Evolutionary conservation across 2,888 invertebrate species (phyloP), one percentile per base, ranked within the genome.

Genomic region (Rhyacophila evoluta): DNA sequence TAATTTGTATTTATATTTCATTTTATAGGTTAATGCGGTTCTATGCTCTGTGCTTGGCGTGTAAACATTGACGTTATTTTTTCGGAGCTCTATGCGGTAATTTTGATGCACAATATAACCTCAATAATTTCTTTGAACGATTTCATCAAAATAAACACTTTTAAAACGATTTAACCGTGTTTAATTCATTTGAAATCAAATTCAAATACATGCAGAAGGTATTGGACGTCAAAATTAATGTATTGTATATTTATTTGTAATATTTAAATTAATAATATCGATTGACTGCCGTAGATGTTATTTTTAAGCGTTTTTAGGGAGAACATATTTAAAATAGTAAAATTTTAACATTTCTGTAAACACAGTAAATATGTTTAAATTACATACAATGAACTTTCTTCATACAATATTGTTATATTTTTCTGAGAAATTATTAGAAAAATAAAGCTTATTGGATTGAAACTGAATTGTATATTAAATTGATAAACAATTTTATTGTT

Each of bases 81-180:
- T 55, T 55, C 55, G 19, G 41, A 55, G 41, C 41, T 55, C 41
- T 55, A 55, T 55, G 55, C 55, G 55, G 55, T 55, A 55, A 55
- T 55, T 55, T 55, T 55, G 55, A 55, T 55, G 55, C 55, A 55
- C 55, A 19, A 55, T 55, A 55, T 55, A 55, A 55, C 55, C 55
- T 55, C 55, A 55, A 55, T 55, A 19, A 25, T 55, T 55, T 15
- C 19, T 25, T 55, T 15, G 19, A 19, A 0, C 55, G 19, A 8
- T 19, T 55, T 41, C 55, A 19, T 10, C 55, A 55, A 55, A 55
- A 55, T 19, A 55, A 55, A 25, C 55, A 55, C 55, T 55, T 41
- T 38, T 19, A 19, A 41, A 41, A 6, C 15, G 19, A 41, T 41
- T 41, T 41, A 41, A 41, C 0, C 1, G 41, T 41, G 41, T 12